phyloP scores from a whole-genome alignment of 2,888 invertebrate genomes.

The Branchellion lobata region DNA sequence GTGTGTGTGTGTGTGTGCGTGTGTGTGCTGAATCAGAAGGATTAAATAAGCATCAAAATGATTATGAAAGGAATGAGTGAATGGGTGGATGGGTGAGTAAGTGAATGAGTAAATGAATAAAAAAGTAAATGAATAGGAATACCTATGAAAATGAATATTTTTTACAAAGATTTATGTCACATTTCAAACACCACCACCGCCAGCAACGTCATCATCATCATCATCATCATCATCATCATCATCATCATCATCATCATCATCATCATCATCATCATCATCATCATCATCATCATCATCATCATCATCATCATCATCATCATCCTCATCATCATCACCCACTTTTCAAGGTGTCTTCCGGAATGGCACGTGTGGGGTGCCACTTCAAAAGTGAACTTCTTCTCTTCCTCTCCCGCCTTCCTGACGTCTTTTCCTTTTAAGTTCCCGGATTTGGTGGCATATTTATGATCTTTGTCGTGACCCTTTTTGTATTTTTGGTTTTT shows the following conservation, averaged over 20 bases:
- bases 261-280: background rate
- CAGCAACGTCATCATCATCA: background rate
- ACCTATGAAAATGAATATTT: background rate
- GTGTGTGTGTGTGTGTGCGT: too few relatives aligned
- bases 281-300: background rate
- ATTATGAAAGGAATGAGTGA: background rate
- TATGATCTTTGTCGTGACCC: background rate
- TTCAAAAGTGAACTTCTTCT: background rate
- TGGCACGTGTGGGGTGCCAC: constrained; percentile 30
- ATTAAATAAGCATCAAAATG: background rate
- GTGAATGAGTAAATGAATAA: background rate
- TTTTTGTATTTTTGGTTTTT: too few relatives aligned
- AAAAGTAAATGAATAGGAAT: background rate
- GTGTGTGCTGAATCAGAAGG: too few relatives aligned
- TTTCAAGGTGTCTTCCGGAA: constrained; percentile 38
- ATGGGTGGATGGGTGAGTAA: background rate
- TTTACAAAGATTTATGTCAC: too few relatives aligned
- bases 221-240: background rate
- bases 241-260: background rate
- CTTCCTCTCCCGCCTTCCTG: background rate
- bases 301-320: background rate
- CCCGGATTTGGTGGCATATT: background rate
- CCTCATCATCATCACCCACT: constrained; percentile 15
- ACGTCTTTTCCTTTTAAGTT: background rate
- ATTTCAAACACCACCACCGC: too few relatives aligned